Base-by-base conservation (phyloP, 1,140 invertebrate genomes). In the Plutomurus gul region DNA sequence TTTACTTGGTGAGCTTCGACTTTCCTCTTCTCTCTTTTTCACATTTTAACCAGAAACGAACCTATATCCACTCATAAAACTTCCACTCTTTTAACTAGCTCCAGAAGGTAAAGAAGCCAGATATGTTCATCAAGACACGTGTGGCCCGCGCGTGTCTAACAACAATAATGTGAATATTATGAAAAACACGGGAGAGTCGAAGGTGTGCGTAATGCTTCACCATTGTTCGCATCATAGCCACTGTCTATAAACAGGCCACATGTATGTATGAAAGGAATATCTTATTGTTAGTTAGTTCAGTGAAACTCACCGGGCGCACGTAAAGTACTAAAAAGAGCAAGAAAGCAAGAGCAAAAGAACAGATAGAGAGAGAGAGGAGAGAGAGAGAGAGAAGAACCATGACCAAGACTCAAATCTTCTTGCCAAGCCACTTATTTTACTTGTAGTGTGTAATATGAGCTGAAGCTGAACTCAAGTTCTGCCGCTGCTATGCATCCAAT, bases 101-200 rank as follows among this genome's bases (percentile, higher is more conserved):
- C n/a, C n/a, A n/a, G n/a, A n/a, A n/a, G n/a, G n/a, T 0, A 65
- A 65, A 65, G 56, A 65, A 65, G 56, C 27, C 56, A 33, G 56
- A 13, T n/a, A 65, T 65, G 56, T 65, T 65, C 16, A 13, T n/a
- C 56, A 65, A 16, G 56, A 65, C 56, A 65, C 56, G 56, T 65
- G 49, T 56, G 56, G 10, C 30, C 16, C 16, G 56, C 56, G 56
- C 56, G 56, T 65, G 56, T 65, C 56, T 65, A 33, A 65, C 56
- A 65, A 65, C 56, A 65, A 65, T 65, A 65, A 65, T 65, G 56
- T 30, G 56, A 65, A 65, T 65, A 65, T 65, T 65, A 65, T 65
- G 56, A 65, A 65, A 65, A 65, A 36, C 56, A 33, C 27, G 56
- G 27, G 4, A 36, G 56, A 65, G 56, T 65, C 10, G 11, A 65